These are phyloP conservation scores for Napeogenes sylphis DNA, from an alignment of 2,888 invertebrate species.

Conservation along the genomic window DNA sequence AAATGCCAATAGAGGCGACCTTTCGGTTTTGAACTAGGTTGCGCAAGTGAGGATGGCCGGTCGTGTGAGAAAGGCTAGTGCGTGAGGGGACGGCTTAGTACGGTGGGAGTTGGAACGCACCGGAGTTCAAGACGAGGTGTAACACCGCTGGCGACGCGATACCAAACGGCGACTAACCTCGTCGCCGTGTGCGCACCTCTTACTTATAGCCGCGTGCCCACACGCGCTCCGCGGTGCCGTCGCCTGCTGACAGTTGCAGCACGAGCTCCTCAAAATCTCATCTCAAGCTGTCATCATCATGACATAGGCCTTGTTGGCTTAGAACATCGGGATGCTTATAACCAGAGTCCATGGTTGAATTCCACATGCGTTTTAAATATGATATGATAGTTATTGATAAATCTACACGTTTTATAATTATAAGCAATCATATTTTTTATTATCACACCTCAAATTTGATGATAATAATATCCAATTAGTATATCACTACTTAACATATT, in stretches of 20 bases:
- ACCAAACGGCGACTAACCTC: conserved; percentile 76
- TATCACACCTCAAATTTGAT: no score
- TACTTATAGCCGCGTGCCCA: conserved; percentile 73
- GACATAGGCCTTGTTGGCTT: not conserved
- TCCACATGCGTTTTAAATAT: no score
- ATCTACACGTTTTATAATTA: not conserved
- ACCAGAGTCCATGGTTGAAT: no score
- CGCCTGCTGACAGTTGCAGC: conserved; percentile 30
- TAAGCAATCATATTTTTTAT: no score
- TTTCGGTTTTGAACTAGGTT: conserved; percentile 69
- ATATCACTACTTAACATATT: no score
- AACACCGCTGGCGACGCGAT: conserved; percentile 67
- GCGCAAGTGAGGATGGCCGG: conserved; percentile 73
- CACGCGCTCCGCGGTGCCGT: conserved; percentile 37
- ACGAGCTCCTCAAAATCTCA: conserved; percentile 7
- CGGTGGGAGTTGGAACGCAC: conserved; percentile 55
- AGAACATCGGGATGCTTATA: no score
- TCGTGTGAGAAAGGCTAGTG: conserved; percentile 70
- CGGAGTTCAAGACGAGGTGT: conserved; percentile 50
- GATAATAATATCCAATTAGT: no score
- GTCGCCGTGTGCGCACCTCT: conserved; percentile 68
- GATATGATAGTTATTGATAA: not conserved
- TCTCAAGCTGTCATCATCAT: conserved; percentile 4
- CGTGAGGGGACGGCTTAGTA: conserved; percentile 48
- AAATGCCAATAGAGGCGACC: conserved; percentile 77